These are phyloP conservation scores for Pelobates fuscus DNA, from an alignment of 2,113 vertebrate genomes.

Conservation along the genomic window DNA sequence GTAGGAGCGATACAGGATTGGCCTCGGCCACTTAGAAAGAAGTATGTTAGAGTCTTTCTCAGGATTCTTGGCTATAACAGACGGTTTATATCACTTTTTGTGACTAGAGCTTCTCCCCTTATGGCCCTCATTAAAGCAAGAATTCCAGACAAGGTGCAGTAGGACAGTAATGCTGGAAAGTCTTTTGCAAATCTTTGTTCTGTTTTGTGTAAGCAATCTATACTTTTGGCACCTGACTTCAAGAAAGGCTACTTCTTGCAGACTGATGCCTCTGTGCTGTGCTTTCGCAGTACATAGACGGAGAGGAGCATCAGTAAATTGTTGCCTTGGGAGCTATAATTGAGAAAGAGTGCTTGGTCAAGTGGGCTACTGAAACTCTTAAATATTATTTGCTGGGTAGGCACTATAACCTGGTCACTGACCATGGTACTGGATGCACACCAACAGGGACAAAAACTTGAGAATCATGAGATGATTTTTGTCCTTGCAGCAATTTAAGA, in stretches of 20 bases:
- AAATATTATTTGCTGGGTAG: no score
- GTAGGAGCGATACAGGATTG: background rate
- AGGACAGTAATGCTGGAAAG: background rate
- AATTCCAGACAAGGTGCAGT: background rate
- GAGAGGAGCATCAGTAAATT: background rate
- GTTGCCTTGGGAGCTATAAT: no score
- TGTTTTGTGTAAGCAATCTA: background rate
- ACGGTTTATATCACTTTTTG: background rate
- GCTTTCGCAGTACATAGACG: background rate
- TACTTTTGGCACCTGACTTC: background rate
- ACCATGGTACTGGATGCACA: no score
- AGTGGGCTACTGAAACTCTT: no score
- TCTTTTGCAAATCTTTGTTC: background rate
- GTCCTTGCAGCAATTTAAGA: no score
- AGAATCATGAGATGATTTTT: no score
- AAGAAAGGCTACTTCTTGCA: background rate
- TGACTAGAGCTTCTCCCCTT: background rate
- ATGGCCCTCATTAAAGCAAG: background rate
- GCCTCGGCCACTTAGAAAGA: background rate
- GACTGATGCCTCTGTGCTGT: background rate
- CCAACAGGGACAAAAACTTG: no score
- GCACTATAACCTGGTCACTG: no score
- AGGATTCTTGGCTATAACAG: background rate
- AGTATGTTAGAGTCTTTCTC: background rate
- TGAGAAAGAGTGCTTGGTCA: no score